Evolutionary conservation across 2,888 invertebrate genomes (phyloP).

Genomic region (Petrolisthes manimaculis): DNA sequence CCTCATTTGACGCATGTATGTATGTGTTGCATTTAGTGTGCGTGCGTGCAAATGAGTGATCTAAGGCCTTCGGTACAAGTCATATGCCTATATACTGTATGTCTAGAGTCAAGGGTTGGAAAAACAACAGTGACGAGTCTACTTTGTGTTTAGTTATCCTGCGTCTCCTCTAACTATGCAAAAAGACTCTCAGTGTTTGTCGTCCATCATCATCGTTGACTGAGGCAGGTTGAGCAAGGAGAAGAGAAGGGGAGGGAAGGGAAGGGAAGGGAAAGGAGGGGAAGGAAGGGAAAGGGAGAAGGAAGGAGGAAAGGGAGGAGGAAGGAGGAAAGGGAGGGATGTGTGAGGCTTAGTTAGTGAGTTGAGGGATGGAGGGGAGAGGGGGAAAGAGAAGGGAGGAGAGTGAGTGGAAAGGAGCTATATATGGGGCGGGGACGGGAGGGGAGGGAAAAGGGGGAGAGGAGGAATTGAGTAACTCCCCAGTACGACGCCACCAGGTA

Average conservation of each 20-base stretch:
- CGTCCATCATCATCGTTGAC: neutral
- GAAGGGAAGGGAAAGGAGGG: neutral
- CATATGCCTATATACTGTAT: no score
- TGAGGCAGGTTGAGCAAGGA: neutral
- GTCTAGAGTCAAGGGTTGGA: no score
- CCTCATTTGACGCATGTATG: conserved; percentile 4
- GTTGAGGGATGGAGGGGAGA: neutral
- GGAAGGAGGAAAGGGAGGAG: neutral
- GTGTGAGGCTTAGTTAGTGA: neutral
- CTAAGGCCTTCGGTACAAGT: no score
- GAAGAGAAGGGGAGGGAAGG: neutral
- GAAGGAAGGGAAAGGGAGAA: neutral
- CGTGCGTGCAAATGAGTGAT: no score
- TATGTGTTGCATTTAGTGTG: conserved; percentile 9
- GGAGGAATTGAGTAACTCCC: neutral
- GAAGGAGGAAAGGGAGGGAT: neutral
- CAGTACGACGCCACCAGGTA: neutral
- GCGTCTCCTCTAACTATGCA: no score
- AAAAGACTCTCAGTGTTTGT: neutral
- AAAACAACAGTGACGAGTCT: no score
- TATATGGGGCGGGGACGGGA: neutral
- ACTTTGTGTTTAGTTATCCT: no score
- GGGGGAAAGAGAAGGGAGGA: neutral
- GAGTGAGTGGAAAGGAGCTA: neutral
- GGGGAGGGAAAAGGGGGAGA: neutral